Evolutionary conservation across 2,113 vertebrate species (phyloP).

Genomic region (Dipodomys spectabilis): DNA sequence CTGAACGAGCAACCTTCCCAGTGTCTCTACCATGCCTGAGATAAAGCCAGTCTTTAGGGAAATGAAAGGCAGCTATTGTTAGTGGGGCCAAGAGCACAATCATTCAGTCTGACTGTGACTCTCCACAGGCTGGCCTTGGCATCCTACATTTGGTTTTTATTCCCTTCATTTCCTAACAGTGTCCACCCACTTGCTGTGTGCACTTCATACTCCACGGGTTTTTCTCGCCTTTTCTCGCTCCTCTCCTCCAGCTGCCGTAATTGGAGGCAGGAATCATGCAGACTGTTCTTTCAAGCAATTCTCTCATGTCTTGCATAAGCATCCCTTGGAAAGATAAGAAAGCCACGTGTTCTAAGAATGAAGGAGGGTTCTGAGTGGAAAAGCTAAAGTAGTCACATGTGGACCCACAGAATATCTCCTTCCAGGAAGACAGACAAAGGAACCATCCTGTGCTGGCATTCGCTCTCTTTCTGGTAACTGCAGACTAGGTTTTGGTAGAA

Average conservation of each 20-base stretch:
- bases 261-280: constrained; percentile 71
- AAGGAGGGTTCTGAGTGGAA: background rate
- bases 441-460: background rate
- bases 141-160: background rate
- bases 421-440: background rate
- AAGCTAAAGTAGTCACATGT: background rate
- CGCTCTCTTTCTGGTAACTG: background rate
- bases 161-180: constrained; percentile 61
- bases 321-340: background rate
- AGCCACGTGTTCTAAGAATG: constrained; percentile 33
- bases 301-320: constrained; percentile 72
- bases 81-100: background rate
- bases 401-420: background rate
- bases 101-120: background rate
- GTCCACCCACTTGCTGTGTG: constrained; percentile 70
- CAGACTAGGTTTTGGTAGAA: background rate
- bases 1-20: background rate
- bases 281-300: constrained; percentile 61
- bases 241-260: constrained; percentile 76
- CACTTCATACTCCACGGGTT: constrained; percentile 62
- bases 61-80: constrained; percentile 50
- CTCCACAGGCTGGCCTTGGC: background rate
- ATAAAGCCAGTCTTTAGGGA: background rate
- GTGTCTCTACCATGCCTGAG: background rate
- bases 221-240: constrained; percentile 73